These are phyloP conservation scores for Schizopygopsis pylzovi DNA, from an alignment of 2,797 vertebrate species.

Conservation along the genomic window DNA sequence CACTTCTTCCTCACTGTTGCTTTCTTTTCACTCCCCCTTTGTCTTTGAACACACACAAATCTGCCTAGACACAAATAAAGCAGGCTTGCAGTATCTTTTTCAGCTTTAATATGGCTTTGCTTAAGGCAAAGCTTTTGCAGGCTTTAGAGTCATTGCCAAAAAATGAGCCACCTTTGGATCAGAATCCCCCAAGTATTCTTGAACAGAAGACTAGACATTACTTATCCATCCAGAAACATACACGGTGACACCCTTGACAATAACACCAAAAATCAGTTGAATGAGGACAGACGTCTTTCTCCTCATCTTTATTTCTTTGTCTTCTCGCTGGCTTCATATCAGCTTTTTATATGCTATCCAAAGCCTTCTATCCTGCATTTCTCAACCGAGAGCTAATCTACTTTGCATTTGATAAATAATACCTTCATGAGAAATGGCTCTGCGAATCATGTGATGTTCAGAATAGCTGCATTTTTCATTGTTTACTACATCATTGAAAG, in stretches of 20 bases:
- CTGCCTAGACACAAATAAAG: background rate
- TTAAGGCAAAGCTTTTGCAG: conserved; percentile 17
- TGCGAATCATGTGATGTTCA: background rate
- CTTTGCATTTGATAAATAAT: background rate
- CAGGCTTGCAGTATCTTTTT: background rate
- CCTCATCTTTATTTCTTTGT: background rate
- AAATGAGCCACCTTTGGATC: background rate
- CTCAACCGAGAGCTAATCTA: background rate
- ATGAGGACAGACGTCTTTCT: background rate
- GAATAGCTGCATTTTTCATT: background rate
- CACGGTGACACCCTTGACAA: background rate
- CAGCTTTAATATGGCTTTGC: background rate
- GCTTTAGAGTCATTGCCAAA: background rate
- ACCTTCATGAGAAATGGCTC: background rate
- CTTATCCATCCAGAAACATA: background rate
- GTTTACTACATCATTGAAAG: background rate
- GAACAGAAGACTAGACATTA: background rate
- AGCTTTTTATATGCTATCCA: background rate
- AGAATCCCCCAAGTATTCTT: conserved; percentile 10
- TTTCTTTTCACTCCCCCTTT: conserved; percentile 4
- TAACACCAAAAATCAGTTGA: conserved; percentile 2
- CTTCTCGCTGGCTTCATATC: background rate
- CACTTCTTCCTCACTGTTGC: background rate
- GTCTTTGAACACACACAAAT: conserved; percentile 8
- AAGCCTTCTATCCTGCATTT: background rate